Conservation (phyloP, 2,797 vertebrate genomes). For the Leptatherina wallacei region DNA sequence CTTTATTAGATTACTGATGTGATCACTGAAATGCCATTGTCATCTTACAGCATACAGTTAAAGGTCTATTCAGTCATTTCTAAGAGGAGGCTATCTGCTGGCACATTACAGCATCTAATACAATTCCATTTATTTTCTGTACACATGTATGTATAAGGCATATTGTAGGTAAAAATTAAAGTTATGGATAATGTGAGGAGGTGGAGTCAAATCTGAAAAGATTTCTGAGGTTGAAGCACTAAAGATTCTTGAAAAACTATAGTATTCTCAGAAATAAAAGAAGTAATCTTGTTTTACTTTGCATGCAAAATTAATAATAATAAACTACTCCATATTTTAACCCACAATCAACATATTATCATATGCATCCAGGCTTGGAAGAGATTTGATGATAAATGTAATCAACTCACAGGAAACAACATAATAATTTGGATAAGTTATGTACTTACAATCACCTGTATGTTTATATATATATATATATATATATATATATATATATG, state of each 20-base stretch:
- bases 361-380: neutral
- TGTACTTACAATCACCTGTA: no score
- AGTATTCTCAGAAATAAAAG: neutral
- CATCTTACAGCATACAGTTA: constrained; percentile 27
- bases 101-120: constrained; percentile 14
- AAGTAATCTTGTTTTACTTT: neutral
- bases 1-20: constrained; percentile 25
- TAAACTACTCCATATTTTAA: neutral
- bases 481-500: no score
- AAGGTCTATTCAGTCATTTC: constrained; percentile 46
- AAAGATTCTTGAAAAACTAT: neutral
- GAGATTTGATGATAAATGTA: neutral
- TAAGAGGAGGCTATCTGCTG: neutral
- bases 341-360: neutral
- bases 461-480: no score
- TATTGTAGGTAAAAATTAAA: constrained; percentile 2
- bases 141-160: neutral
- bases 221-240: neutral
- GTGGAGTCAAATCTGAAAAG: neutral
- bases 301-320: neutral
- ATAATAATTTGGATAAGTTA: no score
- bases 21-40: constrained; percentile 26
- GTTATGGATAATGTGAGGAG: neutral
- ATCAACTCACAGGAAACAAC: no score
- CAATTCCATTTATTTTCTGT: constrained; percentile 1